A percentile compares a stretch with the other conserved stretches of the same genome.
phyloP scores from a whole-genome alignment of 2,888 invertebrate species.

The Frankliniella intonsa region DNA sequence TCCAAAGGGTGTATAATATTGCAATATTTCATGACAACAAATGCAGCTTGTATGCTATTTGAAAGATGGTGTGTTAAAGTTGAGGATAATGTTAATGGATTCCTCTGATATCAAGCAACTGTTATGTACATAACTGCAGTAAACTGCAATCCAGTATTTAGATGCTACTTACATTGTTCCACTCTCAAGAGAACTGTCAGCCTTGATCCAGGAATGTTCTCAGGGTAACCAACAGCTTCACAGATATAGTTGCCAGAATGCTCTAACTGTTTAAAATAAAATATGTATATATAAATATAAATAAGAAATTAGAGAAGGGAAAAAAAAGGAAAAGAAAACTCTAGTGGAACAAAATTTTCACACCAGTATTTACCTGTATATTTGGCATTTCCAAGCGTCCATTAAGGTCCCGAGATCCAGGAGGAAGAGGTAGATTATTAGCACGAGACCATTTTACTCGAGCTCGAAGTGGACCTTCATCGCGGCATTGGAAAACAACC shows the following conservation, averaged over 20 bases:
- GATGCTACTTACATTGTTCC: conserved; percentile 64
- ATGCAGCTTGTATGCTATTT: too few relatives aligned
- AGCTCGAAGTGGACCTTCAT: conserved; percentile 75
- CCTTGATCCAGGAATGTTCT: conserved; percentile 60
- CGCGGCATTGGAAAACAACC: conserved; percentile 89
- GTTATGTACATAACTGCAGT: conserved; percentile 42
- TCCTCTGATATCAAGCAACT: conserved; percentile 13
- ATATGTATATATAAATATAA: neutral
- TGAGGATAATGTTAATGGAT: too few relatives aligned
- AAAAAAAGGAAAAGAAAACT: neutral
- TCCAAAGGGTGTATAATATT: too few relatives aligned
- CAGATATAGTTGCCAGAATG: conserved; percentile 82
- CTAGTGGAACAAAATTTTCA: neutral
- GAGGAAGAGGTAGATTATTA: conserved; percentile 66
- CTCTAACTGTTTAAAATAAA: conserved; percentile 49
- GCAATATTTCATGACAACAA: too few relatives aligned
- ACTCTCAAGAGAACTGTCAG: conserved; percentile 67
- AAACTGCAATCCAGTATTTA: conserved; percentile 27
- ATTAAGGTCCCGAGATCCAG: conserved; percentile 65
- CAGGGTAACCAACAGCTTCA: conserved; percentile 65
- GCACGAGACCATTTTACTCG: conserved; percentile 71
- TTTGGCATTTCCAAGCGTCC: conserved; percentile 84
- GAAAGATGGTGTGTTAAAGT: neutral
- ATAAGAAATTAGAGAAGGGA: neutral
- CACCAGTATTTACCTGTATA: conserved; percentile 55